Base-by-base conservation (phyloP, 2,797 vertebrate genomes). In the Peromyscus attwateri region DNA sequence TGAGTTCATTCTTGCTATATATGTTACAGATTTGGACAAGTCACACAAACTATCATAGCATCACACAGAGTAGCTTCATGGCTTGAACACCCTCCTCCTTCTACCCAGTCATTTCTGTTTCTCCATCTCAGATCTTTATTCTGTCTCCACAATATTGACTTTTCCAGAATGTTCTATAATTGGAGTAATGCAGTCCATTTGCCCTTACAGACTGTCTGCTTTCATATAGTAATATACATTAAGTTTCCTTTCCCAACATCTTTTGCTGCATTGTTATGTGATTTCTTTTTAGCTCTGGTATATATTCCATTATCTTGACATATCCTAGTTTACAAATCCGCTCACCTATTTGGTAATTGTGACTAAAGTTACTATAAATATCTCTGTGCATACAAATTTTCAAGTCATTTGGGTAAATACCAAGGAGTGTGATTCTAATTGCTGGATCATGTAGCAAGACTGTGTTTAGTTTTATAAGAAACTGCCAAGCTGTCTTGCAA, bases 381-480 rank as follows among this genome's bases (percentile, higher is more conserved):
- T 73, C 71, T 83, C 3, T 73, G 43, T 40, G 3, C 34, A 79
- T 7, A 49, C 31, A 46, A 40, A 17, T 49, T 92, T 92, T 66
- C n/a, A 66, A 11, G 6, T 80, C 52, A 25, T 82, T 71, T 21
- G 43, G 37, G 27, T 49, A 64, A 73, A 34, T 82, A 82, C 37
- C 13, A 76, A 84, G 71, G 52, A 55, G 16, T 23, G 19, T 3
- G 13, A 82, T 21, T 57, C 17, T 21, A 76, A 60, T 37, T 37
- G 37, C 37, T 27, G 16, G 27, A 83, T 52, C 1, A 0, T 31
- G 19, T 27, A 4, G 21, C 70, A 71, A 79, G 62, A 89, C 31
- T 82, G 46, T 37, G 52, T 49, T 87, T 77, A 37, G 23, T 77
- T 95, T 94, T 85, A 4, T 43, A 85, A 88, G 87, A 80, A 88